phyloP scores from a whole-genome alignment of 2,888 invertebrate species.

The Rhabditoides inermis region DNA sequence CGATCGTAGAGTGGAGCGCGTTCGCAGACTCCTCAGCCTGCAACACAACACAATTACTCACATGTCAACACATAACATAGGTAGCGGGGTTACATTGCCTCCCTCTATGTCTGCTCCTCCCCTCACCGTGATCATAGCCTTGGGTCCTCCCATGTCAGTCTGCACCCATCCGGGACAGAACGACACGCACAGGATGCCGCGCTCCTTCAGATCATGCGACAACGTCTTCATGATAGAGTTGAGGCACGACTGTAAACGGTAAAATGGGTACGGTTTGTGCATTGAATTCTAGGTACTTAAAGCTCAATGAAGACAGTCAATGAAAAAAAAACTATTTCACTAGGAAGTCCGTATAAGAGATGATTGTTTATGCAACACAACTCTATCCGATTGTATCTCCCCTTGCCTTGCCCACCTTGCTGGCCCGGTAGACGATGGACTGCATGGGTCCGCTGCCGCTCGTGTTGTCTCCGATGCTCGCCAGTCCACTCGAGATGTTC shows the following conservation, averaged over 20 bases:
- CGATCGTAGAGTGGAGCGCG: slow-evolving; percentile 9
- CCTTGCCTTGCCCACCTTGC: neutral
- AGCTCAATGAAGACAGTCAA: too few species aligned
- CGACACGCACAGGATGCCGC: slow-evolving; percentile 20
- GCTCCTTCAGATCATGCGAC: slow-evolving; percentile 15
- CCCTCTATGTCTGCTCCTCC: neutral
- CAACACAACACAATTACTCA: neutral
- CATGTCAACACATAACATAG: neutral
- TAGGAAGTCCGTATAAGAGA: too few species aligned
- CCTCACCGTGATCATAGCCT: slow-evolving; percentile 17
- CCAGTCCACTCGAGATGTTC: slow-evolving; percentile 28
- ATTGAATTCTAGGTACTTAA: too few species aligned
- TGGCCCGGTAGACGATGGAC: neutral
- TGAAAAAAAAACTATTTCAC: too few species aligned
- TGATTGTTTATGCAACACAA: too few species aligned
- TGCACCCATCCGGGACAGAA: slow-evolving; percentile 36
- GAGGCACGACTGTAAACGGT: slow-evolving; percentile 30
- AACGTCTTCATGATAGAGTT: slow-evolving; percentile 30
- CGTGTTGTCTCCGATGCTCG: slow-evolving; percentile 14
- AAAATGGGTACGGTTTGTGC: too few species aligned
- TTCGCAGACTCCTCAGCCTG: slow-evolving; percentile 12
- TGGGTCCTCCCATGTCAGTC: slow-evolving; percentile 37
- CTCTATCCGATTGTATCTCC: neutral
- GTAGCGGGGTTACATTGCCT: neutral
- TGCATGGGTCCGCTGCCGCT: neutral